Conservation (phyloP, 2,888 invertebrate species). For the Axea sp. region DNA sequence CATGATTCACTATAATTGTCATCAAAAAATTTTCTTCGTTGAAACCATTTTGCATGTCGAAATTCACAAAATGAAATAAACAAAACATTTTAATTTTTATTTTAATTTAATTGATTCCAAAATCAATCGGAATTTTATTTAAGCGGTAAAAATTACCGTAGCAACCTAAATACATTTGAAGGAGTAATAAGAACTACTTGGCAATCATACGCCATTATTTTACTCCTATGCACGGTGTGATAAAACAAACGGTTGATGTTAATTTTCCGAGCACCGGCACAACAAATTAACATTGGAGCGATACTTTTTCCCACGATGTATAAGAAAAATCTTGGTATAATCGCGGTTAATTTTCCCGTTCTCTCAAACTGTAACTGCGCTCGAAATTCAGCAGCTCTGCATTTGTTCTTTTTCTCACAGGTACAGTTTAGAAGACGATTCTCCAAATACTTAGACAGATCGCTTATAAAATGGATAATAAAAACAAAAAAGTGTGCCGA, state of each 20-base stretch:
- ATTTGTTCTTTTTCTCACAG: slow-evolving; percentile 17
- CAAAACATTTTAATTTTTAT: no score
- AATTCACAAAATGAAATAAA: no score
- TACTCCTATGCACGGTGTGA: slow-evolving; percentile 13
- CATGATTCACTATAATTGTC: no score
- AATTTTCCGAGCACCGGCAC: slow-evolving; percentile 35
- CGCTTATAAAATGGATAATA: slow-evolving; percentile 40
- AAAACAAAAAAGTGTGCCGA: slow-evolving; percentile 40
- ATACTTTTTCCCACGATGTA: slow-evolving; percentile 47
- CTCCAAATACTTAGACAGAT: slow-evolving; percentile 7
- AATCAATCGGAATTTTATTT: slow-evolving; percentile 1
- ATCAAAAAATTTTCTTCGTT: no score
- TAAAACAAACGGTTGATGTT: slow-evolving; percentile 55
- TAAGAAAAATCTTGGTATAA: slow-evolving; percentile 38
- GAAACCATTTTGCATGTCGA: no score
- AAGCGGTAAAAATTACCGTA: slow-evolving; percentile 8
- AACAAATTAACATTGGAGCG: slow-evolving; percentile 51
- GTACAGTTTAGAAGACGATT: slow-evolving; percentile 21
- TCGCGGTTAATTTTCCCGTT: slow-evolving; percentile 51
- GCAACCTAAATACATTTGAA: slow-evolving; percentile 19
- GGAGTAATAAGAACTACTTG: slow-evolving; percentile 28
- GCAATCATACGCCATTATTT: slow-evolving; percentile 46
- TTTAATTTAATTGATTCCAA: neutral
- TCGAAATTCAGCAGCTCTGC: slow-evolving; percentile 23
- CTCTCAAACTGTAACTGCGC: slow-evolving; percentile 41